Evolutionary conservation across 2,888 invertebrate species (phyloP).

Genomic region (Galerucella calmariensis): DNA sequence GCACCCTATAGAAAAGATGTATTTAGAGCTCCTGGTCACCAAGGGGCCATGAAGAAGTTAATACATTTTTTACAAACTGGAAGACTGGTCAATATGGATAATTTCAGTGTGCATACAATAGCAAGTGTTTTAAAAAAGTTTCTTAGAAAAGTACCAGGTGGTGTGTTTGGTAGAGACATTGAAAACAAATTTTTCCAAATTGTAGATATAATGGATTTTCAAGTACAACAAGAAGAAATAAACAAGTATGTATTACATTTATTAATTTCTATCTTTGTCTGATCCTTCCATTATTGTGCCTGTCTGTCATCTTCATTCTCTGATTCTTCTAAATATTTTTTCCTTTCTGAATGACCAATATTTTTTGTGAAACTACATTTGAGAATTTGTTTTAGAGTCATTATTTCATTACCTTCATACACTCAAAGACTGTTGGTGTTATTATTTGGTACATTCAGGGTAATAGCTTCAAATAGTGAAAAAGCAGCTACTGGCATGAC

Average conservation of each 20-base stretch:
- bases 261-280: neutral
- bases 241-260: slow-evolving; percentile 75
- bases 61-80: slow-evolving; percentile 92
- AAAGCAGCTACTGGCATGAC: slow-evolving; percentile 93
- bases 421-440: slow-evolving; percentile 94
- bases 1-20: slow-evolving; percentile 93
- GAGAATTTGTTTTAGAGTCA: slow-evolving; percentile 72
- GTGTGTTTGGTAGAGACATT: slow-evolving; percentile 92
- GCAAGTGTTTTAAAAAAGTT: slow-evolving; percentile 99
- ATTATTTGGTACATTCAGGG: slow-evolving; percentile 96
- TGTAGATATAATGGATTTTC: slow-evolving; percentile 83
- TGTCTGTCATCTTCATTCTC: too few relatives aligned
- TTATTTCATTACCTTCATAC: slow-evolving; percentile 86
- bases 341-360: too few relatives aligned
- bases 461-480: slow-evolving; percentile 92
- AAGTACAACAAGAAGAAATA: slow-evolving; percentile 90
- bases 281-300: too few relatives aligned
- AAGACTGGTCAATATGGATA: slow-evolving; percentile 90
- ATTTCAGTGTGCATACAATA: slow-evolving; percentile 96
- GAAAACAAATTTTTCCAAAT: slow-evolving; percentile 91
- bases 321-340: too few relatives aligned
- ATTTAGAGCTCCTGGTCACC: slow-evolving; percentile 94
- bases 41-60: slow-evolving; percentile 93
- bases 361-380: neutral
- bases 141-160: slow-evolving; percentile 94